Conservation (phyloP, 2,113 vertebrate genomes). For the Copsychus sechellarum region DNA sequence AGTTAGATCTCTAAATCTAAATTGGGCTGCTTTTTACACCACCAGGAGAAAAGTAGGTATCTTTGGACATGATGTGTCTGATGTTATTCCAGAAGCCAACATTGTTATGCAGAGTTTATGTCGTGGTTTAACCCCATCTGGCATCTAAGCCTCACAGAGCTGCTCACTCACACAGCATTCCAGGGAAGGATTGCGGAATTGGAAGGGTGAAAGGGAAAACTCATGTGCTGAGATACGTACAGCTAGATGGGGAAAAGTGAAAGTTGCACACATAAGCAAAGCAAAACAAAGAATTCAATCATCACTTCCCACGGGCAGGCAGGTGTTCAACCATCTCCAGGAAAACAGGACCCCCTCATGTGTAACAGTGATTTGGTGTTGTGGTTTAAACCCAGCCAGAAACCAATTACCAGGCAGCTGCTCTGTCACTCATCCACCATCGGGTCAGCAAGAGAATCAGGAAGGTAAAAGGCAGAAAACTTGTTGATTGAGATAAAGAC, state of each 20-base stretch:
- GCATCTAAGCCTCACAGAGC: neutral
- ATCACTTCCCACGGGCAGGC: neutral
- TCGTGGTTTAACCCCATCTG: neutral
- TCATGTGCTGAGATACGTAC: neutral
- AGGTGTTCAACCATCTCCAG: neutral
- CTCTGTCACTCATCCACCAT: neutral
- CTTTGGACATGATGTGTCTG: neutral
- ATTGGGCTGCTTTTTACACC: neutral
- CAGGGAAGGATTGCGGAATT: rapidly evolving
- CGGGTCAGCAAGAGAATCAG: neutral
- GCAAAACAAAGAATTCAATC: neutral
- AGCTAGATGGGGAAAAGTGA: neutral
- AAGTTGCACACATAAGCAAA: neutral
- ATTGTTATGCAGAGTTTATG: neutral
- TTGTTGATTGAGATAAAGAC: neutral
- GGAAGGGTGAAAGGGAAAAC: neutral
- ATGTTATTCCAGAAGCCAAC: neutral
- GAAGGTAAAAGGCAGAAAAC: neutral
- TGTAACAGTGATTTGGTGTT: neutral
- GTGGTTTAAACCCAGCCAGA: neutral
- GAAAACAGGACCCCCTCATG: neutral
- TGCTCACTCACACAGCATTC: neutral
- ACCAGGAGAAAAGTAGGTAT: neutral
- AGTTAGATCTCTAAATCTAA: neutral
- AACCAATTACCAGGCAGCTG: neutral